A percentile compares a stretch with the other conserved stretches of the same genome.
Conservation (phyloP, 2,113 vertebrate genomes). For the Leptodactylus fuscus region DNA sequence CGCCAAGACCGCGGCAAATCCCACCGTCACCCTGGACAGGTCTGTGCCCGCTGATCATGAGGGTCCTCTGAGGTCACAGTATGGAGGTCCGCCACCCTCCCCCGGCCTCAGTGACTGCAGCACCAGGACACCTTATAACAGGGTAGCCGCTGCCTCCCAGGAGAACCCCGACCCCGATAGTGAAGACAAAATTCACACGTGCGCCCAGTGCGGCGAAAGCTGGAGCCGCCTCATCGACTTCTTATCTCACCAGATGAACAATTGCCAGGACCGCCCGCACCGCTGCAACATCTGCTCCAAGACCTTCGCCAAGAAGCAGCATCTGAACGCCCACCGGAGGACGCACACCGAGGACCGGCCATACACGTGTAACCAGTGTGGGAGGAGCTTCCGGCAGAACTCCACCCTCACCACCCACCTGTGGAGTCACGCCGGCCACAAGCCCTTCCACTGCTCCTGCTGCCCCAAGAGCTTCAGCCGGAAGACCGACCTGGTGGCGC, state of each 20-base stretch:
- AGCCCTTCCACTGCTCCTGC: constrained; percentile 76
- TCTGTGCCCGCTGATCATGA: no score
- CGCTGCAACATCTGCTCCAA: constrained; percentile 76
- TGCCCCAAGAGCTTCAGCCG: constrained; percentile 79
- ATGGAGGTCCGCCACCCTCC: no score
- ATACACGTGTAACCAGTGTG: constrained; percentile 73
- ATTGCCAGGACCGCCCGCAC: constrained; percentile 71
- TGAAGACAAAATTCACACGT: constrained; percentile 64
- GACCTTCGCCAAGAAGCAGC: constrained; percentile 75
- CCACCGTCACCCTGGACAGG: neutral
- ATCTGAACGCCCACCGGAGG: constrained; percentile 74
- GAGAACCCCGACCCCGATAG: neutral
- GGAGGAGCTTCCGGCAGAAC: constrained; percentile 71
- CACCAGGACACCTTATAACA: no score
- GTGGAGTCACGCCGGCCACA: constrained; percentile 75
- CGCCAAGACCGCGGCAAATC: rapidly evolving
- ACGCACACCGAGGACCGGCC: constrained; percentile 73
- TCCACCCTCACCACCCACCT: constrained; percentile 76
- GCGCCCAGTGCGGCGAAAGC: constrained; percentile 69
- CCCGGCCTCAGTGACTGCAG: neutral
- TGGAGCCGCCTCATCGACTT: constrained; percentile 69
- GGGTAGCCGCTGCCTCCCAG: no score
- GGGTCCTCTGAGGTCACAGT: no score
- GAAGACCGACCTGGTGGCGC: constrained; percentile 78
- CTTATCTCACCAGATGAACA: constrained; percentile 73